phyloP scores from a whole-genome alignment of 2,113 vertebrate genomes.

The Gallinago media region DNA sequence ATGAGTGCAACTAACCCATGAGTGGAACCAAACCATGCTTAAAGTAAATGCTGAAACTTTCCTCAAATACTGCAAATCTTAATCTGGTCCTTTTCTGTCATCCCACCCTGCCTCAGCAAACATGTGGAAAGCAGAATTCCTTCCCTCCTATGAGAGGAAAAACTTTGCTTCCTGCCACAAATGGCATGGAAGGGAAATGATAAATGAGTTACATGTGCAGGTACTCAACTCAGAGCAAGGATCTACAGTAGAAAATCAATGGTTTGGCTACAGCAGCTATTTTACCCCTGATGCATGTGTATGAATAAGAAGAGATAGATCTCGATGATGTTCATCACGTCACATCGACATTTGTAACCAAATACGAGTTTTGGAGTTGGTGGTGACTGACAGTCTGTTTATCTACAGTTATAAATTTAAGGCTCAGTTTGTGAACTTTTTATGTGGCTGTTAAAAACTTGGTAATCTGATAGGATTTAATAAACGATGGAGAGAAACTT shows the following conservation, averaged over 20 bases:
- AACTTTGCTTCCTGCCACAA: background rate
- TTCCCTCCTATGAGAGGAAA: background rate
- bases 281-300: background rate
- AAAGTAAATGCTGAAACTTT: background rate
- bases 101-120: background rate
- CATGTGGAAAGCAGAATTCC: background rate
- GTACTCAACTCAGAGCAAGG: background rate
- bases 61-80: background rate
- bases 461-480: background rate
- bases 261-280: background rate
- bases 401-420: background rate
- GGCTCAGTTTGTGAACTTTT: background rate
- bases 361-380: background rate
- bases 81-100: background rate
- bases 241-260: background rate
- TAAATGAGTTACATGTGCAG: background rate
- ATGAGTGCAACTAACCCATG: background rate
- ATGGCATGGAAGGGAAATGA: background rate
- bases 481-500: background rate
- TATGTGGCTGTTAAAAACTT: background rate
- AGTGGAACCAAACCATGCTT: background rate
- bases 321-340: background rate
- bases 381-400: background rate
- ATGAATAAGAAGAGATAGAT: background rate
- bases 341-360: fast-evolving